Evolutionary conservation across 2,797 vertebrate species (phyloP), one percentile per base, ranked within the genome.

Genomic region (Trachops cirrhosus): DNA sequence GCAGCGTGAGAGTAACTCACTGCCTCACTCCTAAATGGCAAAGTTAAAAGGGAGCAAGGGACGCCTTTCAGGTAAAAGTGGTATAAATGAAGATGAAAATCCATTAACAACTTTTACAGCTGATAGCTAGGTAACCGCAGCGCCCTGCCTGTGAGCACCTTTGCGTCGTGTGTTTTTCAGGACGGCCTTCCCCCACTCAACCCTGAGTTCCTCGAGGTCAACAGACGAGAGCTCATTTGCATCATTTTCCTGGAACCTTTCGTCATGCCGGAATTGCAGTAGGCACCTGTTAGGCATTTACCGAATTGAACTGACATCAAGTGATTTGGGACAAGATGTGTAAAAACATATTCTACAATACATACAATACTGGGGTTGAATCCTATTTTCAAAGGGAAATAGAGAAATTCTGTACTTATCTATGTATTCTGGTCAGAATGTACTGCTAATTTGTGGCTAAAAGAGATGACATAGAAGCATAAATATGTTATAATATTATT

Each of bases 251-350:
- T 91, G 64, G 54, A 94, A 79, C 59, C 50, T 83, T 89, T 52
- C 11, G 18, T 59, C 74, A 19, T 59, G 19, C 26, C 64, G 86
- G 74, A 86, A 59, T 86, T 64, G 52, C 3, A 57, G 29, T n/a
- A 68, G 57, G 21, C 70, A 93, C 22, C 54, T 74, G 41, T 78
- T 70, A 93, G 16, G 50, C 64, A 50, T 68, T 91, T 86, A 82
- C n/a, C 67, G 34, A 94, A 84, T 0, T 68, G 32, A 96, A 87
- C 39, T 93, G 52, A 89, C 68, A 78, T 62, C 41, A 87, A 86
- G 32, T 89, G 59, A 94, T 86, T 89, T 78, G 48, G 59, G 91
- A 70, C 37, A 91, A 96, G 54, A 74, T 50, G 52, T 57, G 59
- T 48, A 73, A 94, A 85, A 39, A 21, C 46, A 50, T 3, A 44